Conservation (phyloP, 2,888 invertebrate genomes). For the Mythimna pallens region DNA sequence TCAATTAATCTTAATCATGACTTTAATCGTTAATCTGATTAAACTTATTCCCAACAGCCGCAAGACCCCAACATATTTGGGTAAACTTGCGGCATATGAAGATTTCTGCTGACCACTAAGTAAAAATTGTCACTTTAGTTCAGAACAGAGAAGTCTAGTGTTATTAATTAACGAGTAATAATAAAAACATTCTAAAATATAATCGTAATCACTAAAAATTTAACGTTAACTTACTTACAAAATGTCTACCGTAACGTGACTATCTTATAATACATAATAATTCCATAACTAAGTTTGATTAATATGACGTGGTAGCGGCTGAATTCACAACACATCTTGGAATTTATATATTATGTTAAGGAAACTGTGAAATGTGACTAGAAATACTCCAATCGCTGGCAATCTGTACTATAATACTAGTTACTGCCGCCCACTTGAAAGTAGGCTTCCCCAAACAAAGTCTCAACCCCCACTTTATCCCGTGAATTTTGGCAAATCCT, state of each 20-base stretch:
- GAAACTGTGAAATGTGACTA: slow-evolving; percentile 30
- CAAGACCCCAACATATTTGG: neutral
- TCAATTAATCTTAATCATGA: too few relatives aligned
- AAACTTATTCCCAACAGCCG: too few relatives aligned
- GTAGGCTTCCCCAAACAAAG: too few relatives aligned
- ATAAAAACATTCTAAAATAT: slow-evolving; percentile 49
- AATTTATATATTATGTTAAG: slow-evolving; percentile 10
- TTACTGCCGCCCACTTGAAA: too few relatives aligned
- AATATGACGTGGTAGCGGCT: slow-evolving; percentile 25
- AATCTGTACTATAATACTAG: neutral
- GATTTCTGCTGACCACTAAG: neutral
- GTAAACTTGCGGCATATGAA: neutral
- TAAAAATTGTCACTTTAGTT: slow-evolving; percentile 21
- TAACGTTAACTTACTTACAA: slow-evolving; percentile 49
- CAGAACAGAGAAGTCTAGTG: slow-evolving; percentile 18
- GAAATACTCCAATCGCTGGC: neutral
- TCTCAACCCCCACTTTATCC: too few relatives aligned
- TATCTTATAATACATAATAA: slow-evolving; percentile 57
- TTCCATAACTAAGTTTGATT: slow-evolving; percentile 37
- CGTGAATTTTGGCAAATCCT: too few relatives aligned
- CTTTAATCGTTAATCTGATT: too few relatives aligned
- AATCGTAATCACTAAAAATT: slow-evolving; percentile 55
- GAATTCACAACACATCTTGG: slow-evolving; percentile 42
- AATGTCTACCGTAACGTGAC: slow-evolving; percentile 27
- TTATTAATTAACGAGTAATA: slow-evolving; percentile 26